Evolutionary conservation across 2,888 invertebrate species (phyloP).

Genomic region (Papilio elwesi): DNA sequence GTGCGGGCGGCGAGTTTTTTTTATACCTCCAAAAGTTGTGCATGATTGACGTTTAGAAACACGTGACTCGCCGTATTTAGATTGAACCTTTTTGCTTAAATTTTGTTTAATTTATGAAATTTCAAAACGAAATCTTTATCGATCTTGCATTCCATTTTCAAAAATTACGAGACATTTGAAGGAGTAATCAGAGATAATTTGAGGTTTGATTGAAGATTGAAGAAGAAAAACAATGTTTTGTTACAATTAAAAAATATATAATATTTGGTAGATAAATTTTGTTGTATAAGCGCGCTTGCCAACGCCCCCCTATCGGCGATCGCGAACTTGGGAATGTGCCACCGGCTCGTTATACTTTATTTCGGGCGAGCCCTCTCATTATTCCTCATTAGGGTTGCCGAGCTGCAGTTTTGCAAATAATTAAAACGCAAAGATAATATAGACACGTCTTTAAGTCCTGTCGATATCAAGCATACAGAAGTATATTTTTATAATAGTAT

Average conservation of each 20-base stretch:
- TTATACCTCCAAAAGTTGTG: constrained; percentile 19
- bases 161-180: too few species aligned
- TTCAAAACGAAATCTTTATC: too few species aligned
- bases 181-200: too few species aligned
- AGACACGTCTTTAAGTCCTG: not conserved
- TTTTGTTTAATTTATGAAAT: too few species aligned
- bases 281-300: too few species aligned
- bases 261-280: too few species aligned
- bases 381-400: constrained; percentile 40
- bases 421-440: not conserved
- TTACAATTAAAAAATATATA: too few species aligned
- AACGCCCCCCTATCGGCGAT: constrained; percentile 9
- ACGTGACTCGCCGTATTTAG: not conserved
- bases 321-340: constrained; percentile 29
- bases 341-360: constrained; percentile 48
- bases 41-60: constrained; percentile 25
- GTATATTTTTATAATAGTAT: too few species aligned
- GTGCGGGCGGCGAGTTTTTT: constrained; percentile 21
- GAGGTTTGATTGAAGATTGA: too few species aligned
- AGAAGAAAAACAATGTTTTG: too few species aligned
- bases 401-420: constrained; percentile 1
- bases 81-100: constrained; percentile 1
- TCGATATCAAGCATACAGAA: not conserved
- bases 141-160: too few species aligned
- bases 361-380: constrained; percentile 50